Base-by-base conservation (phyloP, 1,140 invertebrate species). In the Dinoponera quadriceps region DNA sequence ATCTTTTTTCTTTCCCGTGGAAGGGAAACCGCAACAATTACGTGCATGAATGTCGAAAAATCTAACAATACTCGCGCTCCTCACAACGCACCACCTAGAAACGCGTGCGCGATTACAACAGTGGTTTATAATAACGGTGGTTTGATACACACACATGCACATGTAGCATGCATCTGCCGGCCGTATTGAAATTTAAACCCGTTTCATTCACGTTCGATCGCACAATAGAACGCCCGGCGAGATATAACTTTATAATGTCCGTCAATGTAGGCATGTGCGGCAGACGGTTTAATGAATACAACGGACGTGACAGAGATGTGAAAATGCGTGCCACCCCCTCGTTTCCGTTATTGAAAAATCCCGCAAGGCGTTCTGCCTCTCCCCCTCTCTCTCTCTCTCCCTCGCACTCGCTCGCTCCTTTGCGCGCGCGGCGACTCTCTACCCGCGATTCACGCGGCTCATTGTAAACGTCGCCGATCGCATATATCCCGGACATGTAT, bases 341-440 rank as follows among this genome's bases (percentile, higher is more conserved):
- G 54, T 74, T 86, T 85, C 88, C 88, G 80, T 81, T 77, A 85
- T 88, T 81, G 86, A 88, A 88, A 87, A 88, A 88, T 84, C 51
- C 73, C 44, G 75, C 75, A 71, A 65, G 48, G 54, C 33, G n/a
- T 22, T 71, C 75, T n/a, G n/a, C n/a, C n/a, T 44, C 38, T 44
- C 38, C 9, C 9, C 38, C 38, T 44, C 33, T 7, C 33, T 44
- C 38, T 44, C 38, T 11, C 38, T 11, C 11, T 11, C 4, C 38
- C 38, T 7, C 9, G 29, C 29, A 5, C 38, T 3, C 38, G 9
- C 38, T 44, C 38, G 3, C 38, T 9, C 38, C 11, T 9, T 44
- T 7, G 0, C 38, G 9, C 38, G 38, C 38, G 38, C 38, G 38
- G 38, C 38, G 29, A 48, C 55, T 83, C 85, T 82, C 73, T n/a